These are phyloP conservation scores for Eupeodes latifasciatus DNA, from an alignment of 2,888 invertebrate genomes.

Conservation along the genomic window DNA sequence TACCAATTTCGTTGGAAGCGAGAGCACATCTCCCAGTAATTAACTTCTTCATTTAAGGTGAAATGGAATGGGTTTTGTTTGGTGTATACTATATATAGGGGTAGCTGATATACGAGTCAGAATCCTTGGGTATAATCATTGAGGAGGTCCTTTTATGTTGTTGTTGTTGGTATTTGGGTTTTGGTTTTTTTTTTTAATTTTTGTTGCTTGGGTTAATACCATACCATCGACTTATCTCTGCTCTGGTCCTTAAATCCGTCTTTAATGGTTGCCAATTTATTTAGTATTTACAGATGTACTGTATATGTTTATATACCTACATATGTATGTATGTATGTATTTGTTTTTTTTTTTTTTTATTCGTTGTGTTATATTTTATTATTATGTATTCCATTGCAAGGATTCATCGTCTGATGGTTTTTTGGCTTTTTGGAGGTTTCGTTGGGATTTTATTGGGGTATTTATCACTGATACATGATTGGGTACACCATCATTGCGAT, in stretches of 20 bases:
- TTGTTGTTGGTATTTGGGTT: neutral
- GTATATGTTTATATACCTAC: neutral
- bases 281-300: constrained; percentile 68
- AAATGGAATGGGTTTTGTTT: constrained; percentile 15
- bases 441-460: constrained; percentile 68
- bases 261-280: constrained; percentile 75
- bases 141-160: constrained; percentile 53
- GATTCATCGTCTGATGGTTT: constrained; percentile 64
- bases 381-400: constrained; percentile 53
- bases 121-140: constrained; percentile 48
- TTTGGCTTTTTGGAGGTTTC: constrained; percentile 64
- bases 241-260: constrained; percentile 71
- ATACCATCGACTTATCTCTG: constrained; percentile 38
- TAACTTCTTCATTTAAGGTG: constrained; percentile 53
- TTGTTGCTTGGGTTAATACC: constrained; percentile 34
- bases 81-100: neutral
- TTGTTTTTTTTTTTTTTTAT: constrained; percentile 35
- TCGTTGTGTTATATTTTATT: constrained; percentile 58
- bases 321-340: neutral
- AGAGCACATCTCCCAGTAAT: constrained; percentile 67
- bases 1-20: constrained; percentile 58
- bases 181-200: neutral
- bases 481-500: constrained; percentile 19
- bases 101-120: neutral
- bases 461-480: constrained; percentile 71